Evolutionary conservation across 2,888 invertebrate species (phyloP).

Genomic region (Cybosia mesomella): DNA sequence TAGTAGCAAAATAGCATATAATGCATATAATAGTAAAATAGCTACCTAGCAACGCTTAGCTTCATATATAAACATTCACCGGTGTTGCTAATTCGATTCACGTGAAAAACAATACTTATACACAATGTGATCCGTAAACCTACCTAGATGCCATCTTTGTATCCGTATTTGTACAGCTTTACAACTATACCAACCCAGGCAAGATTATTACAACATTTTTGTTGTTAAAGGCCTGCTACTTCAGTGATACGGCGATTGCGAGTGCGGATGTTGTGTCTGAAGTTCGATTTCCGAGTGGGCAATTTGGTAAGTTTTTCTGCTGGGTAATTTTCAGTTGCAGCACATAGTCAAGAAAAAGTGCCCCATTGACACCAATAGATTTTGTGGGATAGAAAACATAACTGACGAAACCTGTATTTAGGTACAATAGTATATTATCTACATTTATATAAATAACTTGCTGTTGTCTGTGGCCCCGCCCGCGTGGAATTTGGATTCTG

Average conservation of each 20-base stretch:
- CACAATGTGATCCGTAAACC: not conserved
- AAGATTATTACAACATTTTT: too few species aligned
- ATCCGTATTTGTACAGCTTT: not conserved
- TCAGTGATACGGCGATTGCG: too few species aligned
- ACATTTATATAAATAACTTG: too few species aligned
- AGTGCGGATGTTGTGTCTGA: not conserved
- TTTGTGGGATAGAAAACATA: not conserved
- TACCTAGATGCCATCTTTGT: not conserved
- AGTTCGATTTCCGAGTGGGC: not conserved
- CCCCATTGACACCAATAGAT: too few species aligned
- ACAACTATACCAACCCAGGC: not conserved
- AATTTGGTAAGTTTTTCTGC: not conserved
- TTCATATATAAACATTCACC: not conserved
- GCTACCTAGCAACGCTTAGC: not conserved
- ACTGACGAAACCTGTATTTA: not conserved
- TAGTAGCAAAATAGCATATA: too few species aligned
- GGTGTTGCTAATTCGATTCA: not conserved
- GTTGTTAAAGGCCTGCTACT: too few species aligned
- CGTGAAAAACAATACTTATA: not conserved
- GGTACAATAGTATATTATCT: not conserved
- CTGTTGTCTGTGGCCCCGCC: too few species aligned
- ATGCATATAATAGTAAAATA: too few species aligned
- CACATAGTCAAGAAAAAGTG: too few species aligned
- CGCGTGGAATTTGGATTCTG: too few species aligned
- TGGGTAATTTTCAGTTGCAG: too few species aligned